phyloP scores from a whole-genome alignment of 2,888 invertebrate species.

The Rotaria socialis region DNA sequence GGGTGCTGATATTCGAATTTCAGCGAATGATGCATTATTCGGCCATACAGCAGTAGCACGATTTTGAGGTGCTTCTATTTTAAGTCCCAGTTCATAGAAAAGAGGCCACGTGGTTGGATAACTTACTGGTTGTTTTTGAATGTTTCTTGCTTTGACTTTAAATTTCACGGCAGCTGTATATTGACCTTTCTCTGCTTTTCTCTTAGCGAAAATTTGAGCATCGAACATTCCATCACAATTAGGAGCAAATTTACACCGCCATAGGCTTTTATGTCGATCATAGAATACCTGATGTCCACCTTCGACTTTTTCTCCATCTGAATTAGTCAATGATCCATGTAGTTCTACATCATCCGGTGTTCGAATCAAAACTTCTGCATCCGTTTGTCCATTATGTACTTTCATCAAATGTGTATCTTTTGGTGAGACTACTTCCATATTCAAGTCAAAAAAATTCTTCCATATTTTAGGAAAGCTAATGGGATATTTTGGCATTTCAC shows the following conservation, averaged over 20 bases:
- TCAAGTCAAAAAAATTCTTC: background rate
- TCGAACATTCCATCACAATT: background rate
- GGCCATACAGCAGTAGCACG: background rate
- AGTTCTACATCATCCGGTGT: background rate
- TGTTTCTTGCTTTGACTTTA: background rate
- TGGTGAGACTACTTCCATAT: background rate
- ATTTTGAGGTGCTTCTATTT: background rate
- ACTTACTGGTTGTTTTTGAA: background rate
- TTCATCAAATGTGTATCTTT: background rate
- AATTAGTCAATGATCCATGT: background rate
- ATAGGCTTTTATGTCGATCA: background rate
- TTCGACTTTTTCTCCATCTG: background rate
- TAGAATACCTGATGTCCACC: background rate
- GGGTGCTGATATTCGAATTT: background rate
- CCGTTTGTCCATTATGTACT: background rate
- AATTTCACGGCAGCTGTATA: background rate
- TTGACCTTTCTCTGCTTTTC: background rate
- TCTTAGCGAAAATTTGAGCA: background rate
- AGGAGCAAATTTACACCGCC: background rate
- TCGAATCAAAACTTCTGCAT: background rate
- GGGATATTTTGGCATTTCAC: background rate
- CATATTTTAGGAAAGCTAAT: constrained; percentile 4
- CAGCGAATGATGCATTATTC: background rate
- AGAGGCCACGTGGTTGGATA: background rate
- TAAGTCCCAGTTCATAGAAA: background rate